Conservation (phyloP, 2,797 vertebrate species). For the Artibeus jamaicensis region DNA sequence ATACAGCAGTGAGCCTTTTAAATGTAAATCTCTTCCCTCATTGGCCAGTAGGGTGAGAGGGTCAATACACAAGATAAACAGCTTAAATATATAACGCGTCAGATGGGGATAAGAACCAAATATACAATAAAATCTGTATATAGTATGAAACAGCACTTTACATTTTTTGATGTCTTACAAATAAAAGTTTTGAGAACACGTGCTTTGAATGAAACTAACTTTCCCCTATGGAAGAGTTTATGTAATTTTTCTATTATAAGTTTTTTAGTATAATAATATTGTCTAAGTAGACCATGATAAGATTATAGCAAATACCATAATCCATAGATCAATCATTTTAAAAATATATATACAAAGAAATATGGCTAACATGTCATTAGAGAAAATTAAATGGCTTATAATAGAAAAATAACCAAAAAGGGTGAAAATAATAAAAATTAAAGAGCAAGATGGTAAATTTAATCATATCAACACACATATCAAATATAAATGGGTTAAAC, state of each 20-base stretch:
- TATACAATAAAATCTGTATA: background rate
- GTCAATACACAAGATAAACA: background rate
- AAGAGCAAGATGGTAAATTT: background rate
- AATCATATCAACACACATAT: background rate
- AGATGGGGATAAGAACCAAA: background rate
- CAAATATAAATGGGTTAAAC: background rate
- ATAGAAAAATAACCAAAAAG: background rate
- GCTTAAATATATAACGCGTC: background rate
- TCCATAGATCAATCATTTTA: background rate
- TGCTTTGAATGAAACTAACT: background rate
- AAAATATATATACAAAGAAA: background rate
- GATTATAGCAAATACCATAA: background rate
- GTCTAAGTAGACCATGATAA: background rate
- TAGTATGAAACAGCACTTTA: background rate
- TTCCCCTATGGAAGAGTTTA: background rate
- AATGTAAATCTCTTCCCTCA: background rate
- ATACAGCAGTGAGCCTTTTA: background rate
- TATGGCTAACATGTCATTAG: background rate
- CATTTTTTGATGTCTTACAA: background rate
- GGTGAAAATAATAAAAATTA: background rate
- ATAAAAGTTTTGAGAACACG: background rate
- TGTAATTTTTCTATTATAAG: background rate
- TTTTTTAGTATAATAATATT: background rate
- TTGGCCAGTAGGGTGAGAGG: background rate
- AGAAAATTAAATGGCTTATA: background rate